These are phyloP conservation scores for Nothoprocta pentlandii DNA, from an alignment of 2,113 vertebrate genomes.

Conservation along the genomic window DNA sequence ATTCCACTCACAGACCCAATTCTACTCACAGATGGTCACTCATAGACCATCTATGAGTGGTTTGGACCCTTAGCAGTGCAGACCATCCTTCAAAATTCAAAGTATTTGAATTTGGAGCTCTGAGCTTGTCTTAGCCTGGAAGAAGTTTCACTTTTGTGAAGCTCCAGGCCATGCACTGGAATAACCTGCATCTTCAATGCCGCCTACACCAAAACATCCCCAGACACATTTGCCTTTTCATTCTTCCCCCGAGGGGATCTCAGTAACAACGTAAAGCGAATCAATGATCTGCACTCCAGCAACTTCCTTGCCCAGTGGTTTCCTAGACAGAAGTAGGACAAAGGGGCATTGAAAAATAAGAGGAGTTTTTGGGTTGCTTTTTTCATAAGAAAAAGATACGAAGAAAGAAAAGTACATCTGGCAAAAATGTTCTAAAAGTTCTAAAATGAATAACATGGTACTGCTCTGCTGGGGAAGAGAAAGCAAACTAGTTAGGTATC, in stretches of 20 bases:
- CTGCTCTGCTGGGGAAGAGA: slow-evolving; percentile 3
- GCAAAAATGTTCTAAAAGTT: background rate
- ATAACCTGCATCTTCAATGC: no score
- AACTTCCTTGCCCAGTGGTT: background rate
- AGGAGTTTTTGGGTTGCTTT: background rate
- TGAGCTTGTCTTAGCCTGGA: no score
- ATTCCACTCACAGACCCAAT: background rate
- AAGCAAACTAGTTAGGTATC: slow-evolving; percentile 10
- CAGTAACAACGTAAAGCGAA: background rate
- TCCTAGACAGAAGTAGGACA: background rate
- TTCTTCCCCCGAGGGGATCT: background rate
- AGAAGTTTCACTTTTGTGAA: no score
- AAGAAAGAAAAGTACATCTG: background rate
- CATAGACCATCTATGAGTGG: background rate
- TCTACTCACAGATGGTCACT: no score
- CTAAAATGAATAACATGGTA: background rate
- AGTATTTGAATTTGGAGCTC: background rate
- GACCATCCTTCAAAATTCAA: background rate
- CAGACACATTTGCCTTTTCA: background rate
- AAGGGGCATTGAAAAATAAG: background rate
- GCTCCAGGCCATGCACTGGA: no score
- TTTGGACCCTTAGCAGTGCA: background rate
- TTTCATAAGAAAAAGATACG: background rate
- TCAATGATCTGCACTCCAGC: background rate
- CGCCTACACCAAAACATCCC: background rate